Evolutionary conservation across 1,140 invertebrate genomes (phyloP).

Genomic region (Lepidurus packardi): DNA sequence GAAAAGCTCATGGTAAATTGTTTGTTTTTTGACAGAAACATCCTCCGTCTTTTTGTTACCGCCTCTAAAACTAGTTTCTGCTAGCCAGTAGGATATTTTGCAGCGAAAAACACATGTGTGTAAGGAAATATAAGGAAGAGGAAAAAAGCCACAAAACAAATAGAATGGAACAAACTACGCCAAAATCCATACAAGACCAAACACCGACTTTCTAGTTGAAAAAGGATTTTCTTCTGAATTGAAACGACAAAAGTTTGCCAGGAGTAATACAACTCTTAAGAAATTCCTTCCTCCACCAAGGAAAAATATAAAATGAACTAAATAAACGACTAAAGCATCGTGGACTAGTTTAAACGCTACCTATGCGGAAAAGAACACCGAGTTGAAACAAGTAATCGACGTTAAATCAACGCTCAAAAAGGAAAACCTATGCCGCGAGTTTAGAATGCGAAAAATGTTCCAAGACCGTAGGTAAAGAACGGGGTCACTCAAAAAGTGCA

Average conservation of each 20-base stretch:
- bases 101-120: background rate
- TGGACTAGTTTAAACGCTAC: slow-evolving; percentile 16
- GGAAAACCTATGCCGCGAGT: background rate
- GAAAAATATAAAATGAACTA: background rate
- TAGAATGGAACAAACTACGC: background rate
- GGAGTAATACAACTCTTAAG: background rate
- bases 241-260: background rate
- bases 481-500: slow-evolving; percentile 8
- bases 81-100: background rate
- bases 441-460: background rate
- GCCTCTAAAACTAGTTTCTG: background rate
- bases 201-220: background rate
- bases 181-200: slow-evolving; percentile 8
- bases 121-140: slow-evolving; percentile 1
- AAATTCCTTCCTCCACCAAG: background rate
- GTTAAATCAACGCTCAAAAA: background rate
- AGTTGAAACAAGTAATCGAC: background rate
- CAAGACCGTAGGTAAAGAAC: background rate
- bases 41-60: background rate
- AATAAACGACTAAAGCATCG: slow-evolving; percentile 22
- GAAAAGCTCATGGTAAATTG: background rate
- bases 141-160: background rate
- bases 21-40: background rate
- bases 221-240: background rate
- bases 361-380: background rate